Evolutionary conservation across 2,113 vertebrate genomes (phyloP), one percentile per base, ranked within the genome.

Genomic region (Bubo blakistoni): DNA sequence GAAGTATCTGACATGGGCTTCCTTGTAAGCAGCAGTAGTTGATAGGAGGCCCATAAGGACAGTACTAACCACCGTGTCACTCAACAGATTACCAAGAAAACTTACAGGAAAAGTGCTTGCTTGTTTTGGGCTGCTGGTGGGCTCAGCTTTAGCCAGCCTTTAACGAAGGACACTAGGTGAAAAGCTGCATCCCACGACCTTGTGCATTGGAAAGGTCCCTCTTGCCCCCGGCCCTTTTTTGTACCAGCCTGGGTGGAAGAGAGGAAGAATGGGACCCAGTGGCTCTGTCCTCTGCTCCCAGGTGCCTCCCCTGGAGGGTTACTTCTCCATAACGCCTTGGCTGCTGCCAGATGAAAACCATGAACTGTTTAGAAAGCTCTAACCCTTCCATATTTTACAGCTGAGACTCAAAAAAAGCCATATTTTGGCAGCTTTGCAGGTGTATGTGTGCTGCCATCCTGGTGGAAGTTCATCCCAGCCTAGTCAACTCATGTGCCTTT

Each of bases 21-120:
- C 86, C 93, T 89, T 92, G 96, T 96, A 94, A 95, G 96, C 83
- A 92, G 91, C 94, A 90, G 95, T 70, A 88, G 81, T 42, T 78
- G 59, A 71, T 0, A 40, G 15, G 51, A 87, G 95, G 97, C 78
- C 94, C 91, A 16, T 83, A 44, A 82, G 58, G 77, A 96, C 4
- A 6, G 24, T 32, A 26, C 11, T 90, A 88, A 95, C 73, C 30
- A 58, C 80, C 3, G 25, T 86, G 94, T 98, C 98, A 97, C 77
- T 97, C 95, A 90, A 76, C 80, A 95, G 58, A 85, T 80, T 17
- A 98, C 87, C 44, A 46, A 55, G 58, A 94, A 93, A 96, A 96
- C 76, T 58, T 91, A 95, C 92, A 97, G 93, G 92, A 96, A 83
- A 96, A 92, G 94, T 42, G 55, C 87, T 96, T 92, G 78, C 82